phyloP scores from a whole-genome alignment of 2,797 vertebrate genomes.

The Poeciliopsis gracilis region DNA sequence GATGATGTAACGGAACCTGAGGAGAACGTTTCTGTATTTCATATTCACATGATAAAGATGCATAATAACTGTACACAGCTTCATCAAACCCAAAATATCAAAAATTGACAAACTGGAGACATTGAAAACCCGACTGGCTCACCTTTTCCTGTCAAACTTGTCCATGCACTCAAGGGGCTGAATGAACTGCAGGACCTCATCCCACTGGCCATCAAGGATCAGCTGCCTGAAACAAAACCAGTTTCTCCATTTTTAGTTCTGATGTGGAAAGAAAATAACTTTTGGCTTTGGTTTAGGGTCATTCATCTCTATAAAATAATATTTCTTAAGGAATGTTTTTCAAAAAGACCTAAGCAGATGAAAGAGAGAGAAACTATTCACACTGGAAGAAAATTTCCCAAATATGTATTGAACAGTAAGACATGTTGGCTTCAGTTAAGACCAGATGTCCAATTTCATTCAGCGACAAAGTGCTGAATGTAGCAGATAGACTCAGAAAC shows the following conservation, averaged over 20 bases:
- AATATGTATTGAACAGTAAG: background rate
- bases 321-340: background rate
- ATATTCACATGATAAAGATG: background rate
- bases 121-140: background rate
- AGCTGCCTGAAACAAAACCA: constrained; percentile 84
- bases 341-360: background rate
- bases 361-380: constrained; percentile 12
- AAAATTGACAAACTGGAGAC: background rate
- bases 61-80: background rate
- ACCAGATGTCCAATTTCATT: constrained; percentile 18
- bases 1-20: constrained; percentile 96
- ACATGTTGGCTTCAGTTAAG: constrained; percentile 39
- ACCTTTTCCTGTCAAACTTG: constrained; percentile 98
- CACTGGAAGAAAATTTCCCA: background rate
- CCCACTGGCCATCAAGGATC: constrained; percentile 98
- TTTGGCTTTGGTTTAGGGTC: background rate
- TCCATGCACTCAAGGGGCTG: constrained; percentile 98
- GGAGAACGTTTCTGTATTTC: constrained; percentile 7
- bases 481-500: constrained; percentile 5
- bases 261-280: background rate
- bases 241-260: background rate
- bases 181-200: constrained; percentile 98
- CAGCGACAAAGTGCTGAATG: constrained; percentile 12
- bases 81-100: background rate
- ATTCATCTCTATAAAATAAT: background rate